Evolutionary conservation across 2,113 vertebrate genomes (phyloP).

Genomic region (Syngnathoides biaculeatus): DNA sequence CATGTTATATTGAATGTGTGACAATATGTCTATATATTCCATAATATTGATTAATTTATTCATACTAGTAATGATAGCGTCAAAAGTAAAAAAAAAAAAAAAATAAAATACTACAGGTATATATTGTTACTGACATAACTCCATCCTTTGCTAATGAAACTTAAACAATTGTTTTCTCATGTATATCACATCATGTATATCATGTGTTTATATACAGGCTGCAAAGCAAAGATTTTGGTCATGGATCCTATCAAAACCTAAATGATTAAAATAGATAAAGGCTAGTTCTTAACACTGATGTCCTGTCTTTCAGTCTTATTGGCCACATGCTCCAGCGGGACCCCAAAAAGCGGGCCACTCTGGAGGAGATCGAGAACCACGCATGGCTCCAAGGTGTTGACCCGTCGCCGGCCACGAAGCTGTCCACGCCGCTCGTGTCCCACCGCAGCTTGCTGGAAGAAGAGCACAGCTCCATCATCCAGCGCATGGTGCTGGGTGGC

Average conservation of each 20-base stretch:
- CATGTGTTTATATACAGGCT: too few species aligned
- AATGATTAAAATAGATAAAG: background rate
- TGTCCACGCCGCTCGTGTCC: constrained; percentile 92
- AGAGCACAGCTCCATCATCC: constrained; percentile 94
- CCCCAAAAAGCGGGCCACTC: constrained; percentile 87
- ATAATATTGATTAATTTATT: too few species aligned
- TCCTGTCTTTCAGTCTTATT: constrained; percentile 79
- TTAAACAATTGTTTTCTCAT: too few species aligned
- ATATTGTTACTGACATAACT: too few species aligned
- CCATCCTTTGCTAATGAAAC: too few species aligned
- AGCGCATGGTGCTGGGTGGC: constrained; percentile 94
- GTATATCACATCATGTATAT: too few species aligned
- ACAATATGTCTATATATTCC: too few species aligned
- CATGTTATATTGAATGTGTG: too few species aligned
- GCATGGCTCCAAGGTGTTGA: constrained; percentile 95
- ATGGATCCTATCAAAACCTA: background rate
- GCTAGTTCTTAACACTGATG: background rate
- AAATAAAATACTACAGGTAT: too few species aligned
- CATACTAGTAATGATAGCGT: too few species aligned
- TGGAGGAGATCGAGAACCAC: constrained; percentile 90
- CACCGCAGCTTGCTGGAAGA: constrained; percentile 95
- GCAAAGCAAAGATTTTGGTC: background rate
- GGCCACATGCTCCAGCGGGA: constrained; percentile 96
- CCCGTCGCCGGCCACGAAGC: constrained; percentile 95
- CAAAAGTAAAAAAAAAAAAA: too few species aligned